phyloP scores from a whole-genome alignment of 53 echinoderm and acorn worm species.

The Holothuria leucospilota region DNA sequence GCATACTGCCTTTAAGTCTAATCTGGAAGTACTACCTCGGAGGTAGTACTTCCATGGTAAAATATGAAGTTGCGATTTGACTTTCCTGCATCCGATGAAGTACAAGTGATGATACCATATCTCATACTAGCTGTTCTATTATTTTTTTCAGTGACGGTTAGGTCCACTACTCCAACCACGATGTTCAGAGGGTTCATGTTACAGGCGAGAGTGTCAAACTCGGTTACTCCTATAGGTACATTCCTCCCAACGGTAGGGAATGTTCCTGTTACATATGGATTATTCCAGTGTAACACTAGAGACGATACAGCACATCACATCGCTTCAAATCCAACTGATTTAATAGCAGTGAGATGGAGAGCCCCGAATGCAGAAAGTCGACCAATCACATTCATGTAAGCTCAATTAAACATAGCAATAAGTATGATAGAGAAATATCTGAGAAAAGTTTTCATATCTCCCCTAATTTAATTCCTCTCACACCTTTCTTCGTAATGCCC shows the following conservation, averaged over 20 bases:
- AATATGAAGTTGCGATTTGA: no score
- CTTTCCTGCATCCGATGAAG: no score
- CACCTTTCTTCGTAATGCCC: no score
- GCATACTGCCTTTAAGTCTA: no score
- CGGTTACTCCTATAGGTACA: neutral
- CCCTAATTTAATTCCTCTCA: no score
- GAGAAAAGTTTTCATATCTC: no score
- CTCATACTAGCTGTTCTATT: no score
- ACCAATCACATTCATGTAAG: constrained; percentile 20
- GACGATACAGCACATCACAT: constrained; percentile 26
- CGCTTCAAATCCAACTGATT: neutral
- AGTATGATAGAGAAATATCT: no score
- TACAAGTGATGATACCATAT: no score
- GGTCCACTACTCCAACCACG: neutral
- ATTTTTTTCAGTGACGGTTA: neutral
- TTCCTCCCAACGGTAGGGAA: neutral
- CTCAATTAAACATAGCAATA: neutral
- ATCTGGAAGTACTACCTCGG: no score
- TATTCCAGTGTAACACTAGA: neutral
- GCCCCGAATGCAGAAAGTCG: constrained; percentile 1
- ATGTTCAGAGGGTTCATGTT: constrained; percentile 31
- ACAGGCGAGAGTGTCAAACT: neutral
- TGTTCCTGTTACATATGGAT: neutral
- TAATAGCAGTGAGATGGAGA: neutral
- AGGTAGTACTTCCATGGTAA: no score